Evolutionary conservation across 2,797 vertebrate species (phyloP).

Genomic region (Spinus pinus): DNA sequence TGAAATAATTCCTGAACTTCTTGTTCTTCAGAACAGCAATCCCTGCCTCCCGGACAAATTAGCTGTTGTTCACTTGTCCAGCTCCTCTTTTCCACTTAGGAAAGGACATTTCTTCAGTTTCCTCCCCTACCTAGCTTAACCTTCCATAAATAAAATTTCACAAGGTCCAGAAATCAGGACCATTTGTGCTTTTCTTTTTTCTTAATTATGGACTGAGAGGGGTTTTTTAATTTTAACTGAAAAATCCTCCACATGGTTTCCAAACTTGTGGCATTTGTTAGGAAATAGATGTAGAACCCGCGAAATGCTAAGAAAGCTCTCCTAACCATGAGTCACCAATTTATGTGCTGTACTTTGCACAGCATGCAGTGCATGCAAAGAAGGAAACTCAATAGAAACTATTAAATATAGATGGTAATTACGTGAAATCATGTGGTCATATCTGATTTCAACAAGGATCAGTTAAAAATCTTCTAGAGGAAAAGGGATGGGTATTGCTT

Average conservation of each 20-base stretch:
- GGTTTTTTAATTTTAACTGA: neutral
- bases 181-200: neutral
- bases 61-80: neutral
- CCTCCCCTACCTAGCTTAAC: neutral
- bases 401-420: neutral
- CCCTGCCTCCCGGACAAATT: neutral
- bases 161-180: neutral
- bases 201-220: neutral
- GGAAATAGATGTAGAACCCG: neutral
- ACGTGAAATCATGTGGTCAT: neutral
- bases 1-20: neutral
- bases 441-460: neutral
- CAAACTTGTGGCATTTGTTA: conserved; percentile 8
- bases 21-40: neutral
- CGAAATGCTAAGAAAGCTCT: conserved; percentile 1
- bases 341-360: neutral
- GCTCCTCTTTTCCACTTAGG: neutral
- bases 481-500: neutral
- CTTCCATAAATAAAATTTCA: neutral
- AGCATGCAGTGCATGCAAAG: neutral
- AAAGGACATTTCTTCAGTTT: neutral
- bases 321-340: neutral
- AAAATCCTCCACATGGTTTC: neutral
- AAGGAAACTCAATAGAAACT: neutral
- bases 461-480: neutral